phyloP scores from a whole-genome alignment of 2,888 invertebrate genomes.

The Ormyrus nitidulus region DNA sequence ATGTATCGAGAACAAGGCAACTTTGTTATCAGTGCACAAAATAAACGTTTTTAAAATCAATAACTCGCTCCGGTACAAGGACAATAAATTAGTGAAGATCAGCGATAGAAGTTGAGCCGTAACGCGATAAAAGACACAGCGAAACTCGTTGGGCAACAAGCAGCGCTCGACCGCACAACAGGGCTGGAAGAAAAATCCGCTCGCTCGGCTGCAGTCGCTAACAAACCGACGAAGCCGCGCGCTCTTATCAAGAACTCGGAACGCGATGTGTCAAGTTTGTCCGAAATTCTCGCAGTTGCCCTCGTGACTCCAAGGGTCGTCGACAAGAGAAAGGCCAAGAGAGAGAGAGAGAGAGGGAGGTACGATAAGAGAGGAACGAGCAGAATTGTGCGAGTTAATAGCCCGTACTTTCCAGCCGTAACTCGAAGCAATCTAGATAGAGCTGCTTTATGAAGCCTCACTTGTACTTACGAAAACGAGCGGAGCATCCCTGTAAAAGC shows the following conservation, averaged over 20 bases:
- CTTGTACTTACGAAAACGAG: conserved; percentile 12
- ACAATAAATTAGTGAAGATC: no score
- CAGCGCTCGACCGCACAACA: no score
- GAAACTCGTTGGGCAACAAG: no score
- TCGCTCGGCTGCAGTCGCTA: not conserved
- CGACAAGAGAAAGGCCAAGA: not conserved
- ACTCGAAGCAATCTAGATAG: conserved; percentile 66
- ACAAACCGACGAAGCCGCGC: not conserved
- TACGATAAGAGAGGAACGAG: conserved; percentile 40
- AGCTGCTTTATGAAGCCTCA: conserved; percentile 46
- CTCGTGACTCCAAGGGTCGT: not conserved
- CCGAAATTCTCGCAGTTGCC: conserved; percentile 30
- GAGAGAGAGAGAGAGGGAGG: conserved; percentile 7
- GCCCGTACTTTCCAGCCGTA: conserved; percentile 64
- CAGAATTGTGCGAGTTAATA: conserved; percentile 64
- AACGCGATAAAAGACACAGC: no score
- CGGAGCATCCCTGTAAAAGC: no score
- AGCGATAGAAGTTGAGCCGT: no score
- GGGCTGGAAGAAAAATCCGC: not conserved
- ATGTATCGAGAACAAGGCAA: no score
- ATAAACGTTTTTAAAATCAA: no score
- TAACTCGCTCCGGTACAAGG: no score
- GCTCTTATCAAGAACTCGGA: conserved; percentile 33
- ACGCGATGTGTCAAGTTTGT: conserved; percentile 37
- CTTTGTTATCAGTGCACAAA: no score